A percentile compares a stretch with the other conserved stretches of the same genome.
phyloP scores from a whole-genome alignment of 2,113 vertebrate genomes.

The Phrynocephalus versicolor region DNA sequence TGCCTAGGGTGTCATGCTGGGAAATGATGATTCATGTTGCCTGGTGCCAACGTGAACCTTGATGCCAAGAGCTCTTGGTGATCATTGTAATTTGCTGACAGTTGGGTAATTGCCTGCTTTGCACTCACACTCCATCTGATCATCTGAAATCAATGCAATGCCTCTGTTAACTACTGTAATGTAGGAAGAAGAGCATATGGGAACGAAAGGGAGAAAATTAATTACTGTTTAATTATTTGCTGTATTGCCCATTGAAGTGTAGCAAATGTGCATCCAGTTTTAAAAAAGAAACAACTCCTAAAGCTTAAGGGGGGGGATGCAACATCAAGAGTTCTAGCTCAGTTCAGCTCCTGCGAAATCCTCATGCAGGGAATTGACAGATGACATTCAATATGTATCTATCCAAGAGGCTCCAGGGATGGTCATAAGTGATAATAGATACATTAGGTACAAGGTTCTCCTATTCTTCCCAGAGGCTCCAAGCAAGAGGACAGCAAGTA shows the following conservation, averaged over 20 bases:
- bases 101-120: constrained; percentile 25
- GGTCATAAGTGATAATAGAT: no score
- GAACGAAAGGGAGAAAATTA: constrained; percentile 23
- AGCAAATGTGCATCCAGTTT: neutral
- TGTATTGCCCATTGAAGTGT: constrained; percentile 15
- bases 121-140: constrained; percentile 37
- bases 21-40: constrained; percentile 14
- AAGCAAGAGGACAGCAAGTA: neutral
- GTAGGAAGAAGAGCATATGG: constrained; percentile 30
- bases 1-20: constrained; percentile 23
- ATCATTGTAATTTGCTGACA: constrained; percentile 33
- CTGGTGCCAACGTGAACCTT: neutral
- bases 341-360: neutral
- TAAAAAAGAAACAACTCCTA: neutral
- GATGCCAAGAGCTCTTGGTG: constrained; percentile 4
- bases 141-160: constrained; percentile 16
- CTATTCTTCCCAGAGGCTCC: neutral
- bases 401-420: no score
- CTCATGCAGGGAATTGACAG: neutral
- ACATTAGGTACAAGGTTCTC: no score
- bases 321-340: neutral
- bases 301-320: neutral
- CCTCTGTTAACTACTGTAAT: constrained; percentile 17
- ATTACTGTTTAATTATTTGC: constrained; percentile 40
- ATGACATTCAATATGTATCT: neutral